These are phyloP conservation scores for Macrotrachela quadricornifera DNA, from an alignment of 1,140 invertebrate genomes.

Conservation along the genomic window DNA sequence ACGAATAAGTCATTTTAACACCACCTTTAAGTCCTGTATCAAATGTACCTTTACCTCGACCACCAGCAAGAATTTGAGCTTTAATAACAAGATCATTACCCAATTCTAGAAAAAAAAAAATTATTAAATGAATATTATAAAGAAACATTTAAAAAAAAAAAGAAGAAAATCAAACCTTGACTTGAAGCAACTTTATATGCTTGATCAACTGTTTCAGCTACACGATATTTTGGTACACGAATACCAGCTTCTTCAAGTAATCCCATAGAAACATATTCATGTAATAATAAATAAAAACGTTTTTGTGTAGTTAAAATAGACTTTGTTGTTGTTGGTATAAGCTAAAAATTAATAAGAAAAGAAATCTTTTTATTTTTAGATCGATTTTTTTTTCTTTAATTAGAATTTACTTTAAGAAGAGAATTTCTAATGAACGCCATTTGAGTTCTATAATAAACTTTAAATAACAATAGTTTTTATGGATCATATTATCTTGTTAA, in stretches of 20 bases:
- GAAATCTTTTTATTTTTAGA: too few relatives aligned
- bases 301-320: not conserved
- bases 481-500: too few relatives aligned
- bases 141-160: not conserved
- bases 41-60: constrained; percentile 85
- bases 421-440: too few relatives aligned
- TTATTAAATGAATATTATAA: not conserved
- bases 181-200: not conserved
- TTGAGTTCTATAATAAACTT: too few relatives aligned
- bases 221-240: constrained; percentile 7
- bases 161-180: not conserved
- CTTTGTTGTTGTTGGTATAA: too few relatives aligned
- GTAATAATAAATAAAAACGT: constrained; percentile 4
- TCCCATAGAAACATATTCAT: constrained; percentile 10
- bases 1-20: constrained; percentile 56
- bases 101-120: constrained; percentile 1
- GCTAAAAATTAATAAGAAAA: too few relatives aligned
- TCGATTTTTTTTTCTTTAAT: too few relatives aligned
- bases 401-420: too few relatives aligned
- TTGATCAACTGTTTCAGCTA: constrained; percentile 3
- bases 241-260: constrained; percentile 7
- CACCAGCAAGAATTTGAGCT: constrained; percentile 92
- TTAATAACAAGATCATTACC: constrained; percentile 82
- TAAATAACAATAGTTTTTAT: too few relatives aligned
- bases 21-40: constrained; percentile 61